Percentiles rank a stretch among this genome's conserved stretches.
These are phyloP conservation scores for Zosterops japonicus DNA, from an alignment of 2,113 vertebrate species.

Conservation along the genomic window DNA sequence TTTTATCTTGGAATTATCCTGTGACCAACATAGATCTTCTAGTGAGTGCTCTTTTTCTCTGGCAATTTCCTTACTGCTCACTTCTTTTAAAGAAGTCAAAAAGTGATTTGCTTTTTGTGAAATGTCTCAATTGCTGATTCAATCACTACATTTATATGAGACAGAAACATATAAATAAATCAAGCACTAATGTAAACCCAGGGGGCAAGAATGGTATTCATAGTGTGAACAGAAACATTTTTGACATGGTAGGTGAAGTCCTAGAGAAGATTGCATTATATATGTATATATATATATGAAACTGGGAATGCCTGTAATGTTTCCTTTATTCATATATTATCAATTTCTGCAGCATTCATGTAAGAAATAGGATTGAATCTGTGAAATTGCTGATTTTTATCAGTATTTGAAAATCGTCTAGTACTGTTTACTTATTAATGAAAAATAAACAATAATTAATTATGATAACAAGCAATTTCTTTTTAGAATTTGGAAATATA, in stretches of 20 bases:
- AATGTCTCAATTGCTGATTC: constrained; percentile 1
- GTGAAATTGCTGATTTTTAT: background rate
- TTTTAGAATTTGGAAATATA: background rate
- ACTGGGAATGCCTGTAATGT: background rate
- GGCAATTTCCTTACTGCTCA: background rate
- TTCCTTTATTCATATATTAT: background rate
- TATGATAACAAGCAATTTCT: background rate
- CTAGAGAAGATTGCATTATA: background rate
- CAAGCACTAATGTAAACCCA: background rate
- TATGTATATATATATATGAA: background rate
- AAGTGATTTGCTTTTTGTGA: background rate
- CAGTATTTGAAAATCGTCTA: background rate
- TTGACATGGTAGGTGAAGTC: background rate
- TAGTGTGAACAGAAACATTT: background rate
- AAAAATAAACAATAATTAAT: background rate
- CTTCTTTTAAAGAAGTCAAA: constrained; percentile 4
- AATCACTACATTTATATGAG: background rate
- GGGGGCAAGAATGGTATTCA: background rate
- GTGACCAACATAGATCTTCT: background rate
- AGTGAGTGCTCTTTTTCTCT: background rate
- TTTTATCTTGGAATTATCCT: background rate
- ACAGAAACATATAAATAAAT: constrained; percentile 28
- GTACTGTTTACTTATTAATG: background rate
- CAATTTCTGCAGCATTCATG: background rate
- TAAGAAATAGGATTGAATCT: background rate